A percentile compares a stretch with the other conserved stretches of the same genome.
phyloP scores from a whole-genome alignment of 1,140 invertebrate species.

The Ruditapes philippinarum region DNA sequence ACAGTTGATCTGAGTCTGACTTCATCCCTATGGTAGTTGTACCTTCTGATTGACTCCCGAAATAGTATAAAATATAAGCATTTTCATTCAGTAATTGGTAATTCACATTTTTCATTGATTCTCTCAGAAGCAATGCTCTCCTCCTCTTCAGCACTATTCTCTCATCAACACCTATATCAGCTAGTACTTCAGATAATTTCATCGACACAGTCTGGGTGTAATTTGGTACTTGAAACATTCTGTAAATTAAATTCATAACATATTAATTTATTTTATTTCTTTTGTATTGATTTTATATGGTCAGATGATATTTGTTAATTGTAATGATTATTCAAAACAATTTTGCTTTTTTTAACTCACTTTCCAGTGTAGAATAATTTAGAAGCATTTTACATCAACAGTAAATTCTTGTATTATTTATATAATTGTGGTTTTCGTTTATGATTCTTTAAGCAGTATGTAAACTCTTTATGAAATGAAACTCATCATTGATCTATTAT shows the following conservation, averaged over 20 bases:
- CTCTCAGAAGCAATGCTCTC: not conserved
- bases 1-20: not conserved
- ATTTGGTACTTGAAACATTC: not conserved
- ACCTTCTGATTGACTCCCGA: not conserved
- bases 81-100: not conserved
- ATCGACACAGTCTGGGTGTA: not conserved
- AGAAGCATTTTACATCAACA: too few relatives aligned
- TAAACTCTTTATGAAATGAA: too few relatives aligned
- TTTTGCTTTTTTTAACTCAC: too few relatives aligned
- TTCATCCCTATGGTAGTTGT: not conserved
- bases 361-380: too few relatives aligned
- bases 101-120: not conserved
- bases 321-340: too few relatives aligned
- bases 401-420: too few relatives aligned
- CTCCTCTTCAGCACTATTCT: not conserved
- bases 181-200: not conserved
- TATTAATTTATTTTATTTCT: too few relatives aligned
- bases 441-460: too few relatives aligned
- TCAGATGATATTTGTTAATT: too few relatives aligned
- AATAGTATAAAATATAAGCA: not conserved
- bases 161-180: conserved; percentile 6
- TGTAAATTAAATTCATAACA: not conserved
- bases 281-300: too few relatives aligned
- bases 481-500: too few relatives aligned
- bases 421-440: too few relatives aligned